phyloP scores from a whole-genome alignment of 37 sponge, comb jelly and placozoan genomes.

The Mnemiopsis leidyi region DNA sequence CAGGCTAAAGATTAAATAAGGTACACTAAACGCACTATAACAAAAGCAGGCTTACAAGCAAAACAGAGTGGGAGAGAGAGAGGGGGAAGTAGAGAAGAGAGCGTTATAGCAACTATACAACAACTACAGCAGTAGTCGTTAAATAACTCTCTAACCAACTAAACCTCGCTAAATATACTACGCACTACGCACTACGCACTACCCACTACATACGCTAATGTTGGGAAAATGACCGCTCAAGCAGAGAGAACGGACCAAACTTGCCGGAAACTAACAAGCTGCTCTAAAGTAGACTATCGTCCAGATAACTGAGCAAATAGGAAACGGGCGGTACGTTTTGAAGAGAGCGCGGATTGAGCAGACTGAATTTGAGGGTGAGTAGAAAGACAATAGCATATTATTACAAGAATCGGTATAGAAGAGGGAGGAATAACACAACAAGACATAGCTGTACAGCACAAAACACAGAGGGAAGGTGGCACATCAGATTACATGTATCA shows the following conservation, averaged over 20 bases:
- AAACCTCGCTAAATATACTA: too few relatives aligned
- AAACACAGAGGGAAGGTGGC: background rate
- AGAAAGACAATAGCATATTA: background rate
- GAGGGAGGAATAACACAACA: background rate
- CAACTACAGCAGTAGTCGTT: too few relatives aligned
- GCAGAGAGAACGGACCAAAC: too few relatives aligned
- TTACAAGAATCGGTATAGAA: background rate
- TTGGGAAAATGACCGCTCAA: too few relatives aligned
- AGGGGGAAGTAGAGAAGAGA: background rate
- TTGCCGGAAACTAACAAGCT: too few relatives aligned
- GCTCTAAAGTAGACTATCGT: too few relatives aligned
- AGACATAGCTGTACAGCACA: background rate
- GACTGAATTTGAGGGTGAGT: background rate
- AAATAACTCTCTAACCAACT: too few relatives aligned
- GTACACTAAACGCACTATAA: background rate
- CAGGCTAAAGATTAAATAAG: background rate
- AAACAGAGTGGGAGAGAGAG: background rate
- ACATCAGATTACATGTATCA: background rate
- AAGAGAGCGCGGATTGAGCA: background rate
- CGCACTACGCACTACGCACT: too few relatives aligned
- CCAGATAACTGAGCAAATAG: too few relatives aligned
- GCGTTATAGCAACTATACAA: too few relatives aligned
- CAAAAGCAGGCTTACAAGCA: background rate
- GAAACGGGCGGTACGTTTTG: too few relatives aligned
- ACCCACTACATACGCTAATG: too few relatives aligned